Evolutionary conservation across 2,113 vertebrate species (phyloP).

Genomic region (Zapus hudsonius): DNA sequence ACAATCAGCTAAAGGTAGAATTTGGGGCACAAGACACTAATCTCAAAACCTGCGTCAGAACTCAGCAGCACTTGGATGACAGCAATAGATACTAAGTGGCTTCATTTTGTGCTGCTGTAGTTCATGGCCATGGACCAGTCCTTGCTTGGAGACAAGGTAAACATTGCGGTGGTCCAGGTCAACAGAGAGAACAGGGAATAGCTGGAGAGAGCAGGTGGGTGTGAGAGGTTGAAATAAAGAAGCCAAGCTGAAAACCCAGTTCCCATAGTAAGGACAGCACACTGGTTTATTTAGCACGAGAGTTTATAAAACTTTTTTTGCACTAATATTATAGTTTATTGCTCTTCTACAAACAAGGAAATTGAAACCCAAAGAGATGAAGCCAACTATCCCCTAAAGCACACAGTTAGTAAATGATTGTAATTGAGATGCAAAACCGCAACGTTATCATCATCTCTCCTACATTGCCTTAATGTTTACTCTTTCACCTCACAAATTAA

Average conservation of each 20-base stretch:
- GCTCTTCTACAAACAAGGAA: background rate
- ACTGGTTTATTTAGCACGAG: background rate
- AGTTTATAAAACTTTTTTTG: background rate
- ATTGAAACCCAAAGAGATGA: background rate
- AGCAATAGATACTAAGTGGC: background rate
- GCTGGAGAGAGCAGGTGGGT: background rate
- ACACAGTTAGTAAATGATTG: background rate
- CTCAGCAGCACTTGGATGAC: background rate
- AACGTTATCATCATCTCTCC: background rate
- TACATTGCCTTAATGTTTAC: background rate
- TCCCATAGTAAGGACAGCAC: background rate
- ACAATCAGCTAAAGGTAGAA: background rate
- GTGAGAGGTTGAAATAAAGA: background rate
- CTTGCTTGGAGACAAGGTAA: conserved; percentile 17
- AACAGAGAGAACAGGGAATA: background rate
- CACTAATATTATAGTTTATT: background rate
- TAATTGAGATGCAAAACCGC: background rate
- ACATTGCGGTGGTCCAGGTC: background rate
- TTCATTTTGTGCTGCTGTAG: background rate
- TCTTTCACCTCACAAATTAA: background rate
- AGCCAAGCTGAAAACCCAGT: background rate
- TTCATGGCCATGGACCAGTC: background rate
- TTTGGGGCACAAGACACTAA: background rate
- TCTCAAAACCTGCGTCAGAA: background rate
- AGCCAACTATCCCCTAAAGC: background rate